Evolutionary conservation across 2,888 invertebrate species (phyloP).

Genomic region (Drosophila subquinaria): DNA sequence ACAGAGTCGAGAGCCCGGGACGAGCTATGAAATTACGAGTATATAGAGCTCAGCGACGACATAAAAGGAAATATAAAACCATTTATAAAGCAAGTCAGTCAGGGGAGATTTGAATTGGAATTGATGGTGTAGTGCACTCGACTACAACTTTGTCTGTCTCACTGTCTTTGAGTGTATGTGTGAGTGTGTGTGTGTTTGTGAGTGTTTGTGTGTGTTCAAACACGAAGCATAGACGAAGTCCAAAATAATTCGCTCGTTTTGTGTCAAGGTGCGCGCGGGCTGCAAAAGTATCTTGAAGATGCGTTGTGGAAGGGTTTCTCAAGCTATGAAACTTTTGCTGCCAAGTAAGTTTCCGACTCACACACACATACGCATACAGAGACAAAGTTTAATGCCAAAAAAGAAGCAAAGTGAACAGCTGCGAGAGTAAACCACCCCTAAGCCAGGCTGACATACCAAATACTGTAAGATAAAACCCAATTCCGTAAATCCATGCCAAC

Average conservation of each 20-base stretch:
- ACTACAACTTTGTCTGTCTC: slow-evolving; percentile 46
- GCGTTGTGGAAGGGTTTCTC: slow-evolving; percentile 69
- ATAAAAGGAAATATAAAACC: slow-evolving; percentile 82
- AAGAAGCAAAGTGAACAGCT: slow-evolving; percentile 58
- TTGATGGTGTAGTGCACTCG: slow-evolving; percentile 79
- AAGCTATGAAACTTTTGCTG: slow-evolving; percentile 66
- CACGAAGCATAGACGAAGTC: slow-evolving; percentile 73
- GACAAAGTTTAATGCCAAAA: slow-evolving; percentile 52
- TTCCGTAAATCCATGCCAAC: slow-evolving; percentile 64
- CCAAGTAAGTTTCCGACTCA: slow-evolving; percentile 72
- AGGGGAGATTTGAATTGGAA: slow-evolving; percentile 81
- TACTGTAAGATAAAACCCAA: slow-evolving; percentile 60
- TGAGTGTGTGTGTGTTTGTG: slow-evolving; percentile 14
- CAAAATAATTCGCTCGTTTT: slow-evolving; percentile 58
- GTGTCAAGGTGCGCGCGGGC: slow-evolving; percentile 68
- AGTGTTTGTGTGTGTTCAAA: slow-evolving; percentile 20
- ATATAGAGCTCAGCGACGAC: slow-evolving; percentile 58
- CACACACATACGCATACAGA: slow-evolving; percentile 20
- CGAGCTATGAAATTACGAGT: slow-evolving; percentile 19
- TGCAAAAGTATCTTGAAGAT: slow-evolving; percentile 69
- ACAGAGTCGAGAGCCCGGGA: slow-evolving; percentile 27
- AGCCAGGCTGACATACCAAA: slow-evolving; percentile 35
- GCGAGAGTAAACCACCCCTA: slow-evolving; percentile 66
- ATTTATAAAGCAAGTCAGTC: slow-evolving; percentile 81
- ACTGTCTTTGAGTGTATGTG: slow-evolving; percentile 10